These are phyloP conservation scores for Microhierax caerulescens DNA, from an alignment of 2,797 vertebrate species.

Conservation along the genomic window DNA sequence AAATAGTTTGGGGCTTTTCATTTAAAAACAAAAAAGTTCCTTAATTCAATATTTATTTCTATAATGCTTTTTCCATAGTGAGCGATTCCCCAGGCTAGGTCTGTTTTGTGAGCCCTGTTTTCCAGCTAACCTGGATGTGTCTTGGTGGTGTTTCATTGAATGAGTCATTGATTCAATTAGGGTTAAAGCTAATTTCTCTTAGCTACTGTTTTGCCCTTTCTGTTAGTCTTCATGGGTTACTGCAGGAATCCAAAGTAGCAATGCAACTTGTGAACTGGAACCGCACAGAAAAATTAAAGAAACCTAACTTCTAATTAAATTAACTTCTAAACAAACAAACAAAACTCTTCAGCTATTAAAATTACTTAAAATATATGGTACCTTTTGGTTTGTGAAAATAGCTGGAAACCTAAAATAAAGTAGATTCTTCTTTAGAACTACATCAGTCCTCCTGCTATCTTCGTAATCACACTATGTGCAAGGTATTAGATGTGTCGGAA, in stretches of 20 bases:
- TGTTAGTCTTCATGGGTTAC: not conserved
- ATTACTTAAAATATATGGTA: not conserved
- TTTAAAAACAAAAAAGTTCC: not conserved
- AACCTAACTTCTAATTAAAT: not conserved
- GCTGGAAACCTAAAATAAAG: not conserved
- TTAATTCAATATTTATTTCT: not conserved
- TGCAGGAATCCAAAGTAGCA: not conserved
- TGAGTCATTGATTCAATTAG: not conserved
- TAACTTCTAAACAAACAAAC: not conserved
- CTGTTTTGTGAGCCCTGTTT: not conserved
- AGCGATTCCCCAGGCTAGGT: not conserved
- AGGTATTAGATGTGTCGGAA: not conserved
- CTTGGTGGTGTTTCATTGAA: not conserved
- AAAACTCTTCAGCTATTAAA: not conserved
- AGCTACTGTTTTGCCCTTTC: not conserved
- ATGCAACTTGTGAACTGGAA: not conserved
- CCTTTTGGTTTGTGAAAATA: not conserved
- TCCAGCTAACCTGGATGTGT: not conserved
- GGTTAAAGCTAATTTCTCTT: not conserved
- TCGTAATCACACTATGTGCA: not conserved
- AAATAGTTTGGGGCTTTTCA: not conserved
- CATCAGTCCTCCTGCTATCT: not conserved
- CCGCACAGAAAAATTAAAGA: not conserved
- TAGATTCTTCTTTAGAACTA: not conserved
- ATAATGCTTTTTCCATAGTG: not conserved